phyloP scores from a whole-genome alignment of 2,113 vertebrate species.

The Nannobrachium achirus region DNA sequence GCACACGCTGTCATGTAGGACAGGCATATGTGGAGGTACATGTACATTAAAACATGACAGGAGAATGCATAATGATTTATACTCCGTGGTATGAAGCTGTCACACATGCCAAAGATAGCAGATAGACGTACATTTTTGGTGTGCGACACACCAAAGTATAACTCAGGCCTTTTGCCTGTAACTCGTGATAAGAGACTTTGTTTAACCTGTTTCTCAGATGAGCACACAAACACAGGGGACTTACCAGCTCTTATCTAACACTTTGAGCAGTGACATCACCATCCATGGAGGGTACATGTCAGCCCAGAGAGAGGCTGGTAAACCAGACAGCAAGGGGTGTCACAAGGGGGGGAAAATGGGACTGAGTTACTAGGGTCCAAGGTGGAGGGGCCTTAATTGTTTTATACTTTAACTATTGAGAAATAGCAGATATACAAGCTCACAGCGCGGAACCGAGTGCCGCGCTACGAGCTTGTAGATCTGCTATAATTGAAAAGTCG shows the following conservation, averaged over 20 bases:
- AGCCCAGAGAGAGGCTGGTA: slow-evolving; percentile 18
- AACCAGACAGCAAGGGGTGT: too few species aligned
- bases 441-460: too few species aligned
- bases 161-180: background rate
- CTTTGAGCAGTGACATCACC: slow-evolving; percentile 39
- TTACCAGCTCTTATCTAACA: slow-evolving; percentile 51
- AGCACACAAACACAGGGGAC: slow-evolving; percentile 31
- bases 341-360: too few species aligned
- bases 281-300: slow-evolving; percentile 26
- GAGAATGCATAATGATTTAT: too few species aligned
- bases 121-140: background rate
- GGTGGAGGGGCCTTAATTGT: too few species aligned
- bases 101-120: background rate
- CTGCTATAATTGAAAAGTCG: too few species aligned
- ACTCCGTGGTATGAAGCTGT: too few species aligned
- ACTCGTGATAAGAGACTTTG: slow-evolving; percentile 4
- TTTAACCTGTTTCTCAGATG: slow-evolving; percentile 25
- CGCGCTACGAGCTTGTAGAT: too few species aligned
- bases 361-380: too few species aligned
- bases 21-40: background rate
- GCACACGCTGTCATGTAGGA: too few species aligned
- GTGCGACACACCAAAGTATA: background rate
- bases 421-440: too few species aligned
- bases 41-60: slow-evolving; percentile 6
- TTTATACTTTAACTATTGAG: too few species aligned